These are phyloP conservation scores for Agrilus cyanescens DNA, from an alignment of 2,888 invertebrate species.

Conservation along the genomic window DNA sequence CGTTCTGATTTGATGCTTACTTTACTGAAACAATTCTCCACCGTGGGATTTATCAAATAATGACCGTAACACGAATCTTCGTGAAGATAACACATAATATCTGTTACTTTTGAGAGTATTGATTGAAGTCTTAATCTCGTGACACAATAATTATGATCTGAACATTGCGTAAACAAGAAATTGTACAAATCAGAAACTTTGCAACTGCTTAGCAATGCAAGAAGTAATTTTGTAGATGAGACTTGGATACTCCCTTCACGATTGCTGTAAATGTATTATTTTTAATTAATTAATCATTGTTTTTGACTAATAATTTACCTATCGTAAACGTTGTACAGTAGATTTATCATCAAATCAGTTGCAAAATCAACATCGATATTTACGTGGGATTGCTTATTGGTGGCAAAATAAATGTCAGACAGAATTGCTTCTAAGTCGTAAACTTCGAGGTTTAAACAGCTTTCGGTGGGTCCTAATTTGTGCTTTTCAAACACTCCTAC, in stretches of 20 bases:
- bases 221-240: constrained; percentile 53
- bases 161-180: constrained; percentile 57
- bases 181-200: constrained; percentile 49
- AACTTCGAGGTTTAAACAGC: constrained; percentile 51
- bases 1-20: constrained; percentile 31
- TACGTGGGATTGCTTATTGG: constrained; percentile 51
- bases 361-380: constrained; percentile 50
- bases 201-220: constrained; percentile 55
- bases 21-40: constrained; percentile 62
- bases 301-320: constrained; percentile 37
- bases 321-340: constrained; percentile 56
- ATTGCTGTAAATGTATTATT: constrained; percentile 36
- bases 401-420: constrained; percentile 62
- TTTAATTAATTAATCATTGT: background rate
- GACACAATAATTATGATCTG: constrained; percentile 66
- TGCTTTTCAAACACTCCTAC: constrained; percentile 61
- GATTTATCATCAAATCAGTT: constrained; percentile 52
- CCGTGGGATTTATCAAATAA: constrained; percentile 49
- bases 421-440: constrained; percentile 60
- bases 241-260: constrained; percentile 51
- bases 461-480: constrained; percentile 56
- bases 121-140: constrained; percentile 49
- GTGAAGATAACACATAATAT: constrained; percentile 49
- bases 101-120: constrained; percentile 49
- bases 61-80: constrained; percentile 50